Percentiles rank a stretch among this genome's conserved stretches.
Conservation (phyloP, 2,113 vertebrate genomes). For the Henicopernis longicauda region DNA sequence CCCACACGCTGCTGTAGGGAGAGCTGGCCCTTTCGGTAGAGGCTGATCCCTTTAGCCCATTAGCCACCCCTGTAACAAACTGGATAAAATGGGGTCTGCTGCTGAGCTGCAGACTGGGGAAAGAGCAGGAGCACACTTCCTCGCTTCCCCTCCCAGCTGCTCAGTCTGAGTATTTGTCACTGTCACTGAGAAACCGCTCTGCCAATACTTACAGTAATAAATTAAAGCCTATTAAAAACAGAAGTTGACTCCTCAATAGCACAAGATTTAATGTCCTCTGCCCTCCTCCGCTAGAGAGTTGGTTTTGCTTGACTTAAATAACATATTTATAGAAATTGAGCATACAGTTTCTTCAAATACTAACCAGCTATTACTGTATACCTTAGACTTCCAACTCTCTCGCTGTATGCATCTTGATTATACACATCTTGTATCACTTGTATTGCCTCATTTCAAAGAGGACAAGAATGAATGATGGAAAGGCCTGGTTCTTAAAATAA, state of each 20-base stretch:
- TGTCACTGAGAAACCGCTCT: accelerated
- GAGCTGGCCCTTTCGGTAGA: accelerated
- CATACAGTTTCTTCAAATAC: background rate
- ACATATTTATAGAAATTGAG: background rate
- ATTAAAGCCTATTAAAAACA: background rate
- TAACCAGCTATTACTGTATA: background rate
- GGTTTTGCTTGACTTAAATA: background rate
- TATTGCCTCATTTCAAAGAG: background rate
- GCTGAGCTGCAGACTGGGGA: background rate
- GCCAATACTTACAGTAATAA: background rate
- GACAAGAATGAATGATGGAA: background rate
- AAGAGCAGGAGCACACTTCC: background rate
- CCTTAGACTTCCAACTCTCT: background rate
- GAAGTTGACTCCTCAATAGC: background rate
- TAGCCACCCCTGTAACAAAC: accelerated
- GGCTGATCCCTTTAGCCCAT: background rate
- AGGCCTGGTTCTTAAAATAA: background rate
- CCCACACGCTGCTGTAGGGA: accelerated
- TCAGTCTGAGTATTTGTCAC: background rate
- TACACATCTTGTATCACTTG: background rate
- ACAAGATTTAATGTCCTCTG: background rate
- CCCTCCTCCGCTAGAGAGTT: background rate
- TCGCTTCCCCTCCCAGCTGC: background rate
- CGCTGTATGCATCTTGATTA: background rate
- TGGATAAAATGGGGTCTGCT: accelerated